Evolutionary conservation across 2,888 invertebrate species (phyloP).

Genomic region (Clistopyga incitator): DNA sequence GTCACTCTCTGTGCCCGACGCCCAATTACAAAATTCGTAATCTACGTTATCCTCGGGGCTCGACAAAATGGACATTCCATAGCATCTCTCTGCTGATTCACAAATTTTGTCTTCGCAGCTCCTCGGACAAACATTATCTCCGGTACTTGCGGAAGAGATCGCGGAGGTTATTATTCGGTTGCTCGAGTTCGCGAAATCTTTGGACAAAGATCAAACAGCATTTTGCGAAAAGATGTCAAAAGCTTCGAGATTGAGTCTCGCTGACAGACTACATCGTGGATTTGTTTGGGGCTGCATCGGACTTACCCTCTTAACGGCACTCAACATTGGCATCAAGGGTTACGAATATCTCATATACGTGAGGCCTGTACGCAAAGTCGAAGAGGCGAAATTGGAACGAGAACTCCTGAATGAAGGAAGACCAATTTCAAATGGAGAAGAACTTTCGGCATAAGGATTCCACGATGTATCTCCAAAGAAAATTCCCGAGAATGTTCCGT

Average conservation of each 20-base stretch:
- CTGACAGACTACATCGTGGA: constrained; percentile 85
- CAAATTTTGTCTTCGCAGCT: neutral
- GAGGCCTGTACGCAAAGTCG: constrained; percentile 81
- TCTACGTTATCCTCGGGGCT: neutral
- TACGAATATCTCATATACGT: constrained; percentile 85
- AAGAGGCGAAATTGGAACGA: constrained; percentile 83
- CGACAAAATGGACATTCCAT: neutral
- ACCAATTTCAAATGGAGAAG: neutral
- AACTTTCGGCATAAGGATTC: neutral
- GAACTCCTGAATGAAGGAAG: constrained; percentile 86
- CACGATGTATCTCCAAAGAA: neutral
- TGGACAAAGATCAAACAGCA: neutral
- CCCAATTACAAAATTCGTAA: neutral
- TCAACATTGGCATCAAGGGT: constrained; percentile 82
- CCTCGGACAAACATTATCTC: neutral
- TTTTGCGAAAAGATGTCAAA: neutral
- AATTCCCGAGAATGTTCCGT: neutral
- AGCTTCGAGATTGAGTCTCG: constrained; percentile 78
- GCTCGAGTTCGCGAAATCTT: neutral
- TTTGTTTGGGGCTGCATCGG: constrained; percentile 85
- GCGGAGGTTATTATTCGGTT: neutral
- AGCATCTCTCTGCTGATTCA: neutral
- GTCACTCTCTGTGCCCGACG: constrained; percentile 28
- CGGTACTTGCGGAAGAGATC: neutral
- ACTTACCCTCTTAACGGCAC: constrained; percentile 82